Percentiles rank a stretch among this genome's conserved stretches.
Conservation (phyloP, 2,797 vertebrate species). For the Typhlichthys eigenmanni region DNA sequence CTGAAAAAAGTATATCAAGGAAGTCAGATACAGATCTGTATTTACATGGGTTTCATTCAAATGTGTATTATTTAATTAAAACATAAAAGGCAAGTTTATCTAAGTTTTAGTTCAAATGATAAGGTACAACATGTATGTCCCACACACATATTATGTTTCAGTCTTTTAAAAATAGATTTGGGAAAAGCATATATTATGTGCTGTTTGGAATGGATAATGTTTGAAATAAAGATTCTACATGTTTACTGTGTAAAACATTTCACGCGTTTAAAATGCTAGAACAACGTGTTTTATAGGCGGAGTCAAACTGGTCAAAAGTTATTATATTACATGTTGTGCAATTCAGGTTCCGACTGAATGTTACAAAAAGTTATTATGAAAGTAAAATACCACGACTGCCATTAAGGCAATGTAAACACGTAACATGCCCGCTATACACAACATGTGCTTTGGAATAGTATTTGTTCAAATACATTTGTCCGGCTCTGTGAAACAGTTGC, state of each 20-base stretch:
- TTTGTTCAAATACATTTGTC: background rate
- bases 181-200: too few relatives aligned
- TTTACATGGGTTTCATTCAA: background rate
- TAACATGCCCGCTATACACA: conserved; percentile 2
- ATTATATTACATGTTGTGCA: conserved; percentile 52
- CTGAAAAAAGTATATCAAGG: conserved; percentile 58
- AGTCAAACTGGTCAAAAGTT: conserved; percentile 50
- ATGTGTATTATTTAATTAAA: background rate
- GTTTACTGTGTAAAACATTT: conserved; percentile 11
- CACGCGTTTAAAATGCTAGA: conserved; percentile 36
- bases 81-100: too few relatives aligned
- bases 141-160: too few relatives aligned
- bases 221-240: background rate
- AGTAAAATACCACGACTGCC: conserved; percentile 46
- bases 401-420: conserved; percentile 36
- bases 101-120: too few relatives aligned
- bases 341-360: conserved; percentile 47
- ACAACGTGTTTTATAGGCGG: conserved; percentile 51
- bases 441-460: conserved; percentile 2
- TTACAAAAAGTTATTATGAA: conserved; percentile 57
- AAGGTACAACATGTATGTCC: too few relatives aligned
- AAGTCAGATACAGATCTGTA: background rate
- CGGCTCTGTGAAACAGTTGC: conserved; percentile 22
- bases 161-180: too few relatives aligned
- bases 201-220: too few relatives aligned